Conservation (phyloP, 2,797 vertebrate species). For the Sphenodon punctatus region DNA sequence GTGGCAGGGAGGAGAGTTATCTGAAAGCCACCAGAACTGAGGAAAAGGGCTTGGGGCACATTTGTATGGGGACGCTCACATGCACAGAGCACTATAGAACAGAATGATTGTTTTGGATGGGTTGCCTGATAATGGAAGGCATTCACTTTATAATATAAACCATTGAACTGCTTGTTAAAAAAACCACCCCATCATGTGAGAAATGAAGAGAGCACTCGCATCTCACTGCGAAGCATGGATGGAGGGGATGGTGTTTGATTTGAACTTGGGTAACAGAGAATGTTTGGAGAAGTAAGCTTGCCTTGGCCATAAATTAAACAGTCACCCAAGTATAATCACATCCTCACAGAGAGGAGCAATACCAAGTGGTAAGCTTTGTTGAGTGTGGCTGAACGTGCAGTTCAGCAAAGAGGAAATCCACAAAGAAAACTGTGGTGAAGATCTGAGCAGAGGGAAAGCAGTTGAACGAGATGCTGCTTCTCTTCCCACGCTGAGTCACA, state of each 20-base stretch:
- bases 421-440: background rate
- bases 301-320: background rate
- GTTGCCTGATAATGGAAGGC: conserved; percentile 19
- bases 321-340: background rate
- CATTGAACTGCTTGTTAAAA: conserved; percentile 18
- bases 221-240: background rate
- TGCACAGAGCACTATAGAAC: background rate
- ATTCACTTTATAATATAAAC: conserved; percentile 9
- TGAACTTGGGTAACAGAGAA: background rate
- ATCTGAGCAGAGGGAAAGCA: background rate
- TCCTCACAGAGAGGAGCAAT: background rate
- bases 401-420: background rate
- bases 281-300: background rate
- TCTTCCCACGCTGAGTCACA: background rate
- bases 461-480: background rate
- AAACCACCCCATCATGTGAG: background rate
- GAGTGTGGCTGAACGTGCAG: background rate
- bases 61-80: background rate
- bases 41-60: background rate
- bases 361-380: background rate
- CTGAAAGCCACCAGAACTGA: background rate
- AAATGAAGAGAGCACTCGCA: background rate
- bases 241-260: background rate
- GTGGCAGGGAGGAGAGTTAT: background rate
- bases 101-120: background rate